phyloP scores from a whole-genome alignment of 2,797 vertebrate species.

The Chrosomus eos region DNA sequence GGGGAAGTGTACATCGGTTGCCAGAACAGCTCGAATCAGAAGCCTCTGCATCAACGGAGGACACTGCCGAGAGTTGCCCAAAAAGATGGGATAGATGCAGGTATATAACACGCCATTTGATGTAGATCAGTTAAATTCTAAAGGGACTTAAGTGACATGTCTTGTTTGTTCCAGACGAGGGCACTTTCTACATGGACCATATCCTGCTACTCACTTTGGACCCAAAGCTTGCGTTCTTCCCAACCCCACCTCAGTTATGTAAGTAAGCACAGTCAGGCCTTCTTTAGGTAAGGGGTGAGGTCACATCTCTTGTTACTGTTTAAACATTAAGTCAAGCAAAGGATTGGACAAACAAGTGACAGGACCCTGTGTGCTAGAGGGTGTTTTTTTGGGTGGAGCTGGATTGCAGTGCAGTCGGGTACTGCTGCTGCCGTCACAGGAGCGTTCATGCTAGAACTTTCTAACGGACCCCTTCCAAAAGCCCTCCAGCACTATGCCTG shows the following conservation, averaged over 20 bases:
- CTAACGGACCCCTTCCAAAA: neutral
- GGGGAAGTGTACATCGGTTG: conserved; percentile 69
- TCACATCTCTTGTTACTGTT: conserved; percentile 19
- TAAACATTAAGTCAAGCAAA: conserved; percentile 8
- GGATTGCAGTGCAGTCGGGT: neutral
- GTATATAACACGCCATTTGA: conserved; percentile 40
- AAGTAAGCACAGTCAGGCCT: conserved; percentile 61
- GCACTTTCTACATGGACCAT: conserved; percentile 85
- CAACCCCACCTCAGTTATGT: conserved; percentile 86
- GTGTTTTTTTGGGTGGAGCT: neutral
- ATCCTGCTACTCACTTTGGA: conserved; percentile 85
- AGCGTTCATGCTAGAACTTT: neutral
- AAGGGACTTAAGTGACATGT: neutral
- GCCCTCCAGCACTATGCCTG: neutral
- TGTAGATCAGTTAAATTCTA: neutral
- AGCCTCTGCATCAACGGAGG: conserved; percentile 66
- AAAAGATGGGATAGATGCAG: conserved; percentile 76
- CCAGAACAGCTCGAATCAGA: conserved; percentile 75
- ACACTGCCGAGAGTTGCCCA: conserved; percentile 75
- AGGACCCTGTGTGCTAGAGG: neutral
- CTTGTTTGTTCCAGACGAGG: conserved; percentile 72
- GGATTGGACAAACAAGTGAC: neutral
- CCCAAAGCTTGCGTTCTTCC: conserved; percentile 87
- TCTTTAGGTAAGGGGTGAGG: neutral
- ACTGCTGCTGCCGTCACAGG: neutral